A percentile compares a stretch with the other conserved stretches of the same genome.
phyloP scores from a whole-genome alignment of 2,113 vertebrate species.

The Amblyopsis rosae region DNA sequence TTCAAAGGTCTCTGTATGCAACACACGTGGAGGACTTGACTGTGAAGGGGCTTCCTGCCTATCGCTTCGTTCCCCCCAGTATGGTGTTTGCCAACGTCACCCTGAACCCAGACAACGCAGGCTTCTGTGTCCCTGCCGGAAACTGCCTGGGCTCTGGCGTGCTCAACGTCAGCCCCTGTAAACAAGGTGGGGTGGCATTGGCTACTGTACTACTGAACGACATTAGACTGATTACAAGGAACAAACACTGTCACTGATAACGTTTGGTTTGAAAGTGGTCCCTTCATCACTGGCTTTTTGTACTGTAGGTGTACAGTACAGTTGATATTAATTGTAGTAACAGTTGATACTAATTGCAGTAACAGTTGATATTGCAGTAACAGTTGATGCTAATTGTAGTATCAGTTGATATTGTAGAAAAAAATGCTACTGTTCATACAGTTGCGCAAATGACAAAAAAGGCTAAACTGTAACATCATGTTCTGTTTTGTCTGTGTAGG shows the following conservation, averaged over 20 bases:
- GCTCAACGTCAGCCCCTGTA: conserved; percentile 89
- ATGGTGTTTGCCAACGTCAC: conserved; percentile 83
- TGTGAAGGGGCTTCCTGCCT: conserved; percentile 80
- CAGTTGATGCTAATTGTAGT: no score
- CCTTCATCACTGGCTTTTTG: no score
- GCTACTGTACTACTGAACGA: not conserved
- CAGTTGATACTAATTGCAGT: no score
- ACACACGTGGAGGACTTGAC: conserved; percentile 80
- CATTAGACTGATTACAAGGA: not conserved
- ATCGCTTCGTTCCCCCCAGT: conserved; percentile 84
- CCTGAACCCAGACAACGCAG: conserved; percentile 85
- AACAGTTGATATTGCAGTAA: no score
- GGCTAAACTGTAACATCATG: not conserved
- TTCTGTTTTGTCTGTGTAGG: conserved; percentile 68
- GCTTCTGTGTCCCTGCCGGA: conserved; percentile 88
- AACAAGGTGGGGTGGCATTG: conserved; percentile 77
- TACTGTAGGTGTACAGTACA: no score
- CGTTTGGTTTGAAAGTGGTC: no score
- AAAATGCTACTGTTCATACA: no score
- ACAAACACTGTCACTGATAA: not conserved
- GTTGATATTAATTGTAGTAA: no score
- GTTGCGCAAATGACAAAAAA: not conserved
- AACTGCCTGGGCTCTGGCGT: conserved; percentile 89
- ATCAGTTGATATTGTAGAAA: no score
- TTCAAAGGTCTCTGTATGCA: conserved; percentile 85